Evolutionary conservation across 64 coral and sea anemone species (phyloP).

Genomic region (Astreopora myriophthalma): DNA sequence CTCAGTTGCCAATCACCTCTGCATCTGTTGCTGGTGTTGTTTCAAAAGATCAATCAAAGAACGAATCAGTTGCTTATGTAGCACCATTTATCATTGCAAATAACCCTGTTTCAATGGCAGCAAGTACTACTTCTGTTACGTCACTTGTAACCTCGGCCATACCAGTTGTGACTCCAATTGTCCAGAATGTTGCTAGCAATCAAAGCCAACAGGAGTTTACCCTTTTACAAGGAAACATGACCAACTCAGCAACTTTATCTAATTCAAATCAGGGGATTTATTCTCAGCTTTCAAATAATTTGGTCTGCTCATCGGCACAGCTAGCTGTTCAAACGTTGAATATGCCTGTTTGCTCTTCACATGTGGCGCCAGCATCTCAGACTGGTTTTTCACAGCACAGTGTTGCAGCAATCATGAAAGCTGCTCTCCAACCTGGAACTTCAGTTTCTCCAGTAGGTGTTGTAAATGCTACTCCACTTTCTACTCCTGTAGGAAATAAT

Average conservation of each 20-base stretch:
- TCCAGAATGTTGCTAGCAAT: not conserved
- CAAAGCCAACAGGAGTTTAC: not conserved
- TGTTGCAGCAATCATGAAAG: conserved; percentile 75
- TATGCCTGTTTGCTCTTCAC: not conserved
- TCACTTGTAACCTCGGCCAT: not conserved
- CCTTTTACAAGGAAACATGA: not conserved
- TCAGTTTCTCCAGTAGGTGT: conserved; percentile 29
- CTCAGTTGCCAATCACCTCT: not conserved
- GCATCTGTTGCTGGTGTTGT: not conserved
- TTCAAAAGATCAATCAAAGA: not conserved
- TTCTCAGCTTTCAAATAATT: not conserved
- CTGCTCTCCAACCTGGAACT: conserved; percentile 23
- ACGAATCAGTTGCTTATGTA: conserved; percentile 21
- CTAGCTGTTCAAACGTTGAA: not conserved
- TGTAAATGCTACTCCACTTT: not conserved
- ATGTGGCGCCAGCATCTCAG: not conserved
- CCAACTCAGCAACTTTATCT: not conserved
- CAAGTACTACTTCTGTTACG: not conserved
- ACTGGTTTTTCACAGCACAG: conserved; percentile 75
- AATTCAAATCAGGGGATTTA: not conserved
- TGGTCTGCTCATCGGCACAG: not conserved
- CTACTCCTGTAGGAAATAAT: not conserved
- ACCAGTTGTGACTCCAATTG: not conserved
- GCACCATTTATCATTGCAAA: conserved; percentile 1
- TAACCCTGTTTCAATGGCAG: not conserved